phyloP scores from a whole-genome alignment of 2,888 invertebrate genomes.

The Hypolimnas misippus region DNA sequence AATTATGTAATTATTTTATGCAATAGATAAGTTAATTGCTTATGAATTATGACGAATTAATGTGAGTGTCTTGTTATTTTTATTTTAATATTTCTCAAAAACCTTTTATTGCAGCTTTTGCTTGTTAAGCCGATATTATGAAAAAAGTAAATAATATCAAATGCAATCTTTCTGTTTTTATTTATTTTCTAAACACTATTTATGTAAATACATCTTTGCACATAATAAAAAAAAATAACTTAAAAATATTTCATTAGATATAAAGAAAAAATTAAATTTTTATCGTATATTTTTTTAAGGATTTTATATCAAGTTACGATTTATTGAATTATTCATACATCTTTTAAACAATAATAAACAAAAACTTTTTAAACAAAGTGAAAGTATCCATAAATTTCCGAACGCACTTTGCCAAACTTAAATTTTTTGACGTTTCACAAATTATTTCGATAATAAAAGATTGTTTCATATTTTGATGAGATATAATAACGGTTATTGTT shows the following conservation, averaged over 20 bases:
- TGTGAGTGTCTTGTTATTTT: not conserved
- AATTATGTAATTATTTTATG: conserved; percentile 26
- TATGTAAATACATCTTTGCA: too few relatives aligned
- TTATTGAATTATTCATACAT: too few relatives aligned
- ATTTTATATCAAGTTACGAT: too few relatives aligned
- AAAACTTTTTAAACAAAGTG: conserved; percentile 12
- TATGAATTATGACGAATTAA: not conserved
- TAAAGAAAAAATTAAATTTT: too few relatives aligned
- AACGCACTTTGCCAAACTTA: conserved; percentile 35
- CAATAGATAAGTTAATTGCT: conserved; percentile 17
- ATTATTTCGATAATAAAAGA: conserved; percentile 20
- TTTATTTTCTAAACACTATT: too few relatives aligned
- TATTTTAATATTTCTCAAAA: not conserved
- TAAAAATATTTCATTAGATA: too few relatives aligned
- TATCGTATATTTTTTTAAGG: too few relatives aligned
- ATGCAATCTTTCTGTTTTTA: too few relatives aligned
- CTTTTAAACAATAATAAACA: not conserved
- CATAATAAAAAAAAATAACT: too few relatives aligned
- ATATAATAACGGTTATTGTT: conserved; percentile 6
- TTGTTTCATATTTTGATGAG: conserved; percentile 22
- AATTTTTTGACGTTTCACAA: conserved; percentile 41
- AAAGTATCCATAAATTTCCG: conserved; percentile 29
- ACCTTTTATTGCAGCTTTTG: too few relatives aligned
- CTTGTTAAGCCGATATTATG: too few relatives aligned
- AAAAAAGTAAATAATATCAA: too few relatives aligned